phyloP scores from a whole-genome alignment of 1,140 invertebrate genomes.

The Sycophila sp. region DNA sequence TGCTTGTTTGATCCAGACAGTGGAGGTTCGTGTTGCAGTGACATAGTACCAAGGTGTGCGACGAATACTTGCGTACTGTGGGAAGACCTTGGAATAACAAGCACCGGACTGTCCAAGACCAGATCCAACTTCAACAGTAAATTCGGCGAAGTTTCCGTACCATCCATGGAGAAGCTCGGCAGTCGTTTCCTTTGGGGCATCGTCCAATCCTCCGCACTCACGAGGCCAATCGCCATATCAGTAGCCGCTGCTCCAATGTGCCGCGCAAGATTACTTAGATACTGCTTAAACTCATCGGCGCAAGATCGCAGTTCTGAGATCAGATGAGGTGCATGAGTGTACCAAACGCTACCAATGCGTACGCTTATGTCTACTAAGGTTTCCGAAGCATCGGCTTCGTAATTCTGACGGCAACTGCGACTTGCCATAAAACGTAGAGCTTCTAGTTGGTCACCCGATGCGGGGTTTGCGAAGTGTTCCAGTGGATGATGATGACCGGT shows the following conservation, averaged over 20 bases:
- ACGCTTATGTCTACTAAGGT: conserved; percentile 66
- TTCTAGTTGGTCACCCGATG: conserved; percentile 45
- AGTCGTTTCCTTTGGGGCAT: conserved; percentile 57
- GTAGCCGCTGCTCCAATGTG: conserved; percentile 90
- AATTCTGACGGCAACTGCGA: conserved; percentile 52
- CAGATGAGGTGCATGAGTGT: conserved; percentile 89
- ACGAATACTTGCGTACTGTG: conserved; percentile 86
- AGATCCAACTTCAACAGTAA: conserved; percentile 72
- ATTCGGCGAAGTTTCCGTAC: conserved; percentile 37
- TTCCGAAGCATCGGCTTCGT: conserved; percentile 41
- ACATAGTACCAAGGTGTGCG: conserved; percentile 92
- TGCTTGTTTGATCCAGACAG: conserved; percentile 53
- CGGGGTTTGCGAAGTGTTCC: conserved; percentile 48
- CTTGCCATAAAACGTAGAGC: conserved; percentile 58
- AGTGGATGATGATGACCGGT: conserved; percentile 34
- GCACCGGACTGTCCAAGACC: conserved; percentile 88
- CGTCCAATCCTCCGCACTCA: conserved; percentile 72
- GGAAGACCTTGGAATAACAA: conserved; percentile 84
- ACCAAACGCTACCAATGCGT: conserved; percentile 91
- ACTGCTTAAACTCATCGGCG: conserved; percentile 73
- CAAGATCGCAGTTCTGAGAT: conserved; percentile 88
- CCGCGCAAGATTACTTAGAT: conserved; percentile 78
- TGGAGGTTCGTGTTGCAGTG: conserved; percentile 67
- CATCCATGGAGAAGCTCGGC: conserved; percentile 56
- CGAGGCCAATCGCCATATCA: conserved; percentile 92